These are phyloP conservation scores for Smutsia gigantea DNA, from an alignment of 2,797 vertebrate genomes.

Conservation along the genomic window DNA sequence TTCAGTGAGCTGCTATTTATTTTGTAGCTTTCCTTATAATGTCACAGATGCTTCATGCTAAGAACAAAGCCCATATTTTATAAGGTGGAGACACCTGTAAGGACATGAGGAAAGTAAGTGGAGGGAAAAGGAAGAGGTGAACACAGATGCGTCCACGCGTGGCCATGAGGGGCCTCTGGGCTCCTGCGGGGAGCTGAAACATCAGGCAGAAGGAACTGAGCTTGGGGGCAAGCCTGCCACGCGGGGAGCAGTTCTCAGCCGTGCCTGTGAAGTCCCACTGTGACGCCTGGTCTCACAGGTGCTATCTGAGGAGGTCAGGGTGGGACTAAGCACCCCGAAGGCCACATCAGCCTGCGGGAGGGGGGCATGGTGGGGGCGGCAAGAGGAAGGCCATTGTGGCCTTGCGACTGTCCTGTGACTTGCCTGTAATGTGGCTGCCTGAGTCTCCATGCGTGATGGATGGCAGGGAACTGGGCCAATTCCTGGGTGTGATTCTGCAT, in stretches of 20 bases:
- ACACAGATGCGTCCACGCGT: no score
- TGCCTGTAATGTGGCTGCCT: rapidly evolving
- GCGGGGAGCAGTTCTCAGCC: rapidly evolving
- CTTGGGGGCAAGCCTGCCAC: no score
- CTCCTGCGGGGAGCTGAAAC: no score
- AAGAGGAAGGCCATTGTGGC: not conserved
- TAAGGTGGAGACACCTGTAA: not conserved
- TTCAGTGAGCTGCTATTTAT: not conserved
- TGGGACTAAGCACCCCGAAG: rapidly evolving
- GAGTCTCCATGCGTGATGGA: rapidly evolving
- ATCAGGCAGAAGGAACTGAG: no score
- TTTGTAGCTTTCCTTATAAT: not conserved
- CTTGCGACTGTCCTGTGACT: not conserved
- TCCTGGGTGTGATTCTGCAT: not conserved
- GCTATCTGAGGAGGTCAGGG: not conserved
- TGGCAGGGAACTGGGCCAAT: rapidly evolving
- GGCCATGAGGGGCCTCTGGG: no score
- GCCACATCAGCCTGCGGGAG: not conserved
- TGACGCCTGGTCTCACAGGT: not conserved
- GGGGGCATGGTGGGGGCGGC: not conserved
- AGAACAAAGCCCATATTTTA: not conserved
- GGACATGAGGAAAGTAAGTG: not conserved
- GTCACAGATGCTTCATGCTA: not conserved
- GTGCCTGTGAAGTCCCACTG: not conserved
- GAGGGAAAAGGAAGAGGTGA: not conserved